Conservation (phyloP, 2,113 vertebrate species). For the Boulengeromyrus knoepffleri region DNA sequence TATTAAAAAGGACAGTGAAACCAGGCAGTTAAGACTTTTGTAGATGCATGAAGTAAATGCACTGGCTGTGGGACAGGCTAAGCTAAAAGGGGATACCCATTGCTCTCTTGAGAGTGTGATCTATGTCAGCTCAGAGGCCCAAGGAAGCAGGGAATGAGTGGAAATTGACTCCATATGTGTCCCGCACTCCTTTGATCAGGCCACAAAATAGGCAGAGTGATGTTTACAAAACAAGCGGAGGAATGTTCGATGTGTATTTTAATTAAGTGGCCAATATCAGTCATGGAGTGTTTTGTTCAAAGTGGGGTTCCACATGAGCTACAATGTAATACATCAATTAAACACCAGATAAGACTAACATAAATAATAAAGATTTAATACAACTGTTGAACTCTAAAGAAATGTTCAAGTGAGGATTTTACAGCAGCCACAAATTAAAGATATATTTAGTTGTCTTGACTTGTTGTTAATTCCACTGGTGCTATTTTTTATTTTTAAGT, state of each 20-base stretch:
- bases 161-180: constrained; percentile 47
- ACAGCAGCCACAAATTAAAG: background rate
- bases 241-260: background rate
- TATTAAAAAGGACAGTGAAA: background rate
- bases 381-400: background rate
- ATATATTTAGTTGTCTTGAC: constrained; percentile 14
- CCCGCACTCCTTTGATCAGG: constrained; percentile 36
- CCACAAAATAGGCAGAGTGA: constrained; percentile 24
- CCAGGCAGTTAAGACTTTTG: constrained; percentile 30
- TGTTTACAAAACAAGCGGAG: constrained; percentile 9
- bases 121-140: constrained; percentile 33
- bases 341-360: background rate
- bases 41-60: constrained; percentile 44
- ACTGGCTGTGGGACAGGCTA: constrained; percentile 42
- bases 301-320: background rate
- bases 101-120: constrained; percentile 38
- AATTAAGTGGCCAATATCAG: constrained; percentile 11
- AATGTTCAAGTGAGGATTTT: background rate
- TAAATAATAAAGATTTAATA: background rate
- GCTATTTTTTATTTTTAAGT: background rate
- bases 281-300: background rate
- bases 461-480: constrained; percentile 21
- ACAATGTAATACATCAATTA: background rate
- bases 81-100: constrained; percentile 46
- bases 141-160: constrained; percentile 33